Base-by-base conservation (phyloP, 2,888 invertebrate species). In the Drosophila hamatofila region DNA sequence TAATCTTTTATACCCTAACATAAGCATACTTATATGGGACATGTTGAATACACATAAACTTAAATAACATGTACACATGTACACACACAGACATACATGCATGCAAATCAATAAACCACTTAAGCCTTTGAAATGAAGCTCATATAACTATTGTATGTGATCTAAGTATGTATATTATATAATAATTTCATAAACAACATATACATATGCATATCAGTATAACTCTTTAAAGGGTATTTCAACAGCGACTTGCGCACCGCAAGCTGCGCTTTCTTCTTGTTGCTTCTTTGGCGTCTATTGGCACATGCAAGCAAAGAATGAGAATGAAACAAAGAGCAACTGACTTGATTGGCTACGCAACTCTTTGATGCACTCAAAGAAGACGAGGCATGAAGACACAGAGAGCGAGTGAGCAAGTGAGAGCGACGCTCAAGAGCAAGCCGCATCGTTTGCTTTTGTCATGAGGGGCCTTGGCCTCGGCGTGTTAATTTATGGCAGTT, bases 401-500 rank as follows among this genome's bases (percentile, higher is more conserved):
- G 35, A 12, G 30, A 18, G 14, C 1, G 44, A 23, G 44, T 4
- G 33, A 33, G 21, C 12, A 21, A 12, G 35, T 5, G 35, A 51
- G 46, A 46, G 52, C 27, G 33, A 33, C 52, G 25, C 55, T 59
- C 51, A 56, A 60, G 54, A 64, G 52, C 46, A 56, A 56, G 49
- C 27, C 41, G 27, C 35, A 60, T 58, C 14, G 12, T 27, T 11
- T 44, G 69, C 9, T 35, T 14, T 52, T 70, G 61, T 66, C 41
- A 70, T 67, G 72, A 54, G 65, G 61, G 61, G 46, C 46, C 57
- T 60, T 63, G 66, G 60, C 64, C 56, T 25, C 61, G 57, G 62
- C 69, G 71, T 80, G 83, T 86, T 86, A 72, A 83, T 73, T 85
- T 88, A 83, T 88, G 72, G 70, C 75, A 80, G 77, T 75, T 74